A percentile compares a stretch with the other conserved stretches of the same genome.
Evolutionary conservation across 2,797 vertebrate species (phyloP).

Genomic region (Synanceia verrucosa): DNA sequence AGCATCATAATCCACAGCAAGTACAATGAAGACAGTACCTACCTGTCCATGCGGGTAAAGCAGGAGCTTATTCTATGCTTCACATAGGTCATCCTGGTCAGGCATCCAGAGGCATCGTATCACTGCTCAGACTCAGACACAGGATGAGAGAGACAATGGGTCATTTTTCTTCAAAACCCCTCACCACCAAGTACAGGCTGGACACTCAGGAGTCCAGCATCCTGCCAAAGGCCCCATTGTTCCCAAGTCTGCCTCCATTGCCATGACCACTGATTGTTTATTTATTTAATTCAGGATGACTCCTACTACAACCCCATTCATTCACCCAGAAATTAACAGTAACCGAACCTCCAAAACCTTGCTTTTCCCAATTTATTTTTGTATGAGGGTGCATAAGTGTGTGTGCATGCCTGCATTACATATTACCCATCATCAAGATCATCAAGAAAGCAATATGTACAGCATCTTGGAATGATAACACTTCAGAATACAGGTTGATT

Average conservation of each 20-base stretch:
- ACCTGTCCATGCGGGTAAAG: slow-evolving; percentile 71
- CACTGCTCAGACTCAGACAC: slow-evolving; percentile 63
- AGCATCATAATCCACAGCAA: neutral
- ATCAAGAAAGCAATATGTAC: no score
- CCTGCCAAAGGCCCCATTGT: slow-evolving; percentile 79
- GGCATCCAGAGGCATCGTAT: slow-evolving; percentile 62
- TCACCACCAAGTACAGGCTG: slow-evolving; percentile 86
- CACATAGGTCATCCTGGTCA: slow-evolving; percentile 53
- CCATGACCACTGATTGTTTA: slow-evolving; percentile 42
- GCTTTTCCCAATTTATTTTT: neutral
- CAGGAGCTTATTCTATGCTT: slow-evolving; percentile 29
- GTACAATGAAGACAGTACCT: slow-evolving; percentile 40
- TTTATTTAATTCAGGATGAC: slow-evolving; percentile 56
- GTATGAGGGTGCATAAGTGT: neutral
- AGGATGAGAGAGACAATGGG: slow-evolving; percentile 78
- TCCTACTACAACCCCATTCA: slow-evolving; percentile 41
- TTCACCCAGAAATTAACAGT: slow-evolving; percentile 36
- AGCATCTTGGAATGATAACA: no score
- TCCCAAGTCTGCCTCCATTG: slow-evolving; percentile 48
- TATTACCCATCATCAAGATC: no score
- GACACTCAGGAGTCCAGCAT: slow-evolving; percentile 71
- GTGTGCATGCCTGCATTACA: neutral
- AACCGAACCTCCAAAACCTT: slow-evolving; percentile 11
- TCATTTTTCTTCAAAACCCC: slow-evolving; percentile 79
- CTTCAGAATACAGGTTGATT: no score